Evolutionary conservation across 1,140 invertebrate species (phyloP), one percentile per base, ranked within the genome.

Genomic region (Achatina immaculata): DNA sequence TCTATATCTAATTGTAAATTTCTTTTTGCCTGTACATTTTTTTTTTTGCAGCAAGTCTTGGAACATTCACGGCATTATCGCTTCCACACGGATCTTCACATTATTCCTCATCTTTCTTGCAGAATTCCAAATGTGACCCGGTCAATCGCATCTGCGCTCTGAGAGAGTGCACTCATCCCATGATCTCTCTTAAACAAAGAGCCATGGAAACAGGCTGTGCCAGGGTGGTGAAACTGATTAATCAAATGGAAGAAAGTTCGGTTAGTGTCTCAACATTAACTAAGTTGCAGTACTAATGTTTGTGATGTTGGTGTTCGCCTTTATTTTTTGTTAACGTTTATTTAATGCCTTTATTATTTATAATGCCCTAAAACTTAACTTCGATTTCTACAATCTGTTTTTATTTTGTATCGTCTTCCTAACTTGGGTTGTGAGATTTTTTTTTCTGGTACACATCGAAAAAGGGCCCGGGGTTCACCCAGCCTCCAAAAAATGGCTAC

Each of bases 221-320:
- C 19, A 34, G 55, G 6, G 51, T 74, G 38, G 51, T 74, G 11
- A 65, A 42, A 19, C 71, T 80, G 31, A 72, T 80, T 24, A 55
- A 38, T 58, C 73, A 75, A 19, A 45, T 36, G 31, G 24, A 34
- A 36, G 31, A 55, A 72, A 62, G 21, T 31, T n/a, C 66, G 48
- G 51, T 65, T 34, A 42, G 48, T 66, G 28, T 66, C 40, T 0
- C 34, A 36, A 14, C 16, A n/a, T n/a, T n/a, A n/a, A n/a, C n/a
- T n/a, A n/a, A n/a, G n/a, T n/a, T n/a, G n/a, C n/a, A n/a, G n/a
- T n/a, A n/a, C n/a, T n/a, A n/a, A n/a, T n/a, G n/a, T n/a, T n/a
- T n/a, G n/a, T n/a, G n/a, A n/a, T n/a, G n/a, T n/a, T n/a, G n/a
- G n/a, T n/a, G n/a, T n/a, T n/a, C n/a, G n/a, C n/a, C n/a, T n/a